A percentile compares a stretch with the other conserved stretches of the same genome.
phyloP scores from a whole-genome alignment of 1,140 invertebrate species.

The Drosophila lacteicornis region DNA sequence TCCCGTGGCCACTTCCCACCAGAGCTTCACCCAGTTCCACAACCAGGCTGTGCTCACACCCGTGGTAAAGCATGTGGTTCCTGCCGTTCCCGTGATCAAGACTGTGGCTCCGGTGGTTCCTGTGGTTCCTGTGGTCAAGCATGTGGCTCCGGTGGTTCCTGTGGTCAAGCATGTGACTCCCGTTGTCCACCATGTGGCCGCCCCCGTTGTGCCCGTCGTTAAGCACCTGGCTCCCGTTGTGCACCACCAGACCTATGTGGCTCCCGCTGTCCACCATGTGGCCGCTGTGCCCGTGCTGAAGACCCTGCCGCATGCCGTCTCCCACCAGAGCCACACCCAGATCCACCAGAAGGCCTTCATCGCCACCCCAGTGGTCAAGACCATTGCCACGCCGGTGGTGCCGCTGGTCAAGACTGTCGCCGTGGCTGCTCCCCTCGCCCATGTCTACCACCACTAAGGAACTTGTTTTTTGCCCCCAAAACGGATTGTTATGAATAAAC shows the following conservation, averaged over 20 bases:
- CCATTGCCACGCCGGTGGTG: conserved; percentile 55
- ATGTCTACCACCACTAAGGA: conserved; percentile 68
- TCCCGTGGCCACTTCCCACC: conserved; percentile 85
- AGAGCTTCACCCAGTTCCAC: conserved; percentile 83
- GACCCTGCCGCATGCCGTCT: conserved; percentile 78
- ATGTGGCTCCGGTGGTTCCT: conserved; percentile 48
- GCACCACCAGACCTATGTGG: conserved; percentile 57
- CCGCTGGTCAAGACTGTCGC: conserved; percentile 61
- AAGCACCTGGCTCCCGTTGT: conserved; percentile 67
- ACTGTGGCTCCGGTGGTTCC: conserved; percentile 67
- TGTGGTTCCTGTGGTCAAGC: conserved; percentile 54
- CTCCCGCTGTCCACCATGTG: conserved; percentile 78
- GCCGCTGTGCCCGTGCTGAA: conserved; percentile 62
- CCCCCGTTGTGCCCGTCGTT: conserved; percentile 64
- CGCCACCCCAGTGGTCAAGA: conserved; percentile 56
- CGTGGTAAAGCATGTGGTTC: conserved; percentile 60
- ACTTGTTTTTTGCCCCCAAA: background rate
- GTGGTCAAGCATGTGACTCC: conserved; percentile 65
- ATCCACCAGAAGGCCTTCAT: conserved; percentile 75
- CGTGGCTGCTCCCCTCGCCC: conserved; percentile 53
- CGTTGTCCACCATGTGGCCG: conserved; percentile 47
- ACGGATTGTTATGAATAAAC: conserved; percentile 65
- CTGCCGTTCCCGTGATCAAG: conserved; percentile 70
- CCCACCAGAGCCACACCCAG: conserved; percentile 85
- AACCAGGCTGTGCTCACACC: conserved; percentile 69